phyloP scores from a whole-genome alignment of 2,797 vertebrate species.

The Manis javanica region DNA sequence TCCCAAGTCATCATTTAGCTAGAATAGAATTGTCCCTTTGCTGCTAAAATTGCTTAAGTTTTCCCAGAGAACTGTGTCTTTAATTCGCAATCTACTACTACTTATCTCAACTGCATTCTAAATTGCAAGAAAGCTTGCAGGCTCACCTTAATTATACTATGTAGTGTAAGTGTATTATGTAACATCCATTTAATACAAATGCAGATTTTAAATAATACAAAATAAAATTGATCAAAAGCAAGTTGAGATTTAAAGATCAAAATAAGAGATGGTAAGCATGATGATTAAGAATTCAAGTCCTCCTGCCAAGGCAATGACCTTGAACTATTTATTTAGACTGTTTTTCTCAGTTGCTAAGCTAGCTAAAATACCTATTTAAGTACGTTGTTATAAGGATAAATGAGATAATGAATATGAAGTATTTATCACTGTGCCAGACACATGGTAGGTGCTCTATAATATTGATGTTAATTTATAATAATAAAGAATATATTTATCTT shows the following conservation, averaged over 20 bases:
- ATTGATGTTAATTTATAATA: constrained; percentile 32
- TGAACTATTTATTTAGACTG: constrained; percentile 35
- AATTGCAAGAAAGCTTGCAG: background rate
- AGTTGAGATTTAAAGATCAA: background rate
- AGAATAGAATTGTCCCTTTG: background rate
- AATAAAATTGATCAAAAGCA: constrained; percentile 52
- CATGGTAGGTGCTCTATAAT: constrained; percentile 12
- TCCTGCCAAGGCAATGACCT: constrained; percentile 22
- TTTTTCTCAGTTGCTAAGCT: constrained; percentile 19
- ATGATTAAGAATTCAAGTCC: constrained; percentile 25
- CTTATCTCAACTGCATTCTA: constrained; percentile 30
- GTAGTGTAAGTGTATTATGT: constrained; percentile 6
- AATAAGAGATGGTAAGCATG: constrained; percentile 32
- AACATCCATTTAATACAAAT: background rate
- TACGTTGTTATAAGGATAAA: constrained; percentile 22
- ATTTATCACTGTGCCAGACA: constrained; percentile 22
- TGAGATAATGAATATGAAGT: constrained; percentile 25
- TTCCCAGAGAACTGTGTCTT: background rate
- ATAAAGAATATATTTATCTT: constrained; percentile 38
- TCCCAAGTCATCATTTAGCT: background rate
- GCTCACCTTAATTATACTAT: background rate
- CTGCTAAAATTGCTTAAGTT: constrained; percentile 30
- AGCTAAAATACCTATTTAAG: constrained; percentile 19
- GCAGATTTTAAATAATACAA: constrained; percentile 51
- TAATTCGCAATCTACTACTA: background rate